phyloP scores from a whole-genome alignment of 2,888 invertebrate species.

The Conistra vaccinii region DNA sequence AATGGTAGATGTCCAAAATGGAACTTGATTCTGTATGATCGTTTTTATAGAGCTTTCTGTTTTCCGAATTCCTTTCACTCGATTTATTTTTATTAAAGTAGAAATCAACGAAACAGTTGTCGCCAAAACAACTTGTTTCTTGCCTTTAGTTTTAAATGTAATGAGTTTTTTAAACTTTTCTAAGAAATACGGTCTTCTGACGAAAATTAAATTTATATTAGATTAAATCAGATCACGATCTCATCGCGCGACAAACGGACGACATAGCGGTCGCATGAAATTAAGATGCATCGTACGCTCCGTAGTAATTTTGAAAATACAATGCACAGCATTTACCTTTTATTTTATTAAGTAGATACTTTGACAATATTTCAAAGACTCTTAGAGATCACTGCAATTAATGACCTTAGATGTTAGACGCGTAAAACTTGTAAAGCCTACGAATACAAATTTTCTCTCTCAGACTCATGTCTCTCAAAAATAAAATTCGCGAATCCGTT shows the following conservation, averaged over 20 bases:
- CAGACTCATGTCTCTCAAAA: conserved; percentile 67
- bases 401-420: neutral
- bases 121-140: conserved; percentile 23
- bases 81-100: conserved; percentile 47
- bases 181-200: conserved; percentile 28
- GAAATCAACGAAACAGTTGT: conserved; percentile 38
- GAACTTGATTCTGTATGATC: conserved; percentile 44
- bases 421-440: conserved; percentile 26
- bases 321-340: neutral
- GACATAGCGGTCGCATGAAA: conserved; percentile 44
- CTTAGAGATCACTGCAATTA: neutral
- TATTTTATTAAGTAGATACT: neutral
- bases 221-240: conserved; percentile 58
- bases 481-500: conserved; percentile 61
- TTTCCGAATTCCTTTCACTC: conserved; percentile 59
- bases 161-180: conserved; percentile 38
- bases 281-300: conserved; percentile 44
- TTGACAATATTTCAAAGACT: conserved; percentile 1
- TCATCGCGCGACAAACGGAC: conserved; percentile 33
- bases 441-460: conserved; percentile 48
- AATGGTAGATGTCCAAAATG: conserved; percentile 34
- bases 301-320: conserved; percentile 29
- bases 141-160: conserved; percentile 30
- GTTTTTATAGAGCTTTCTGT: conserved; percentile 60
- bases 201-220: conserved; percentile 47